Evolutionary conservation across 2,888 invertebrate genomes (phyloP).

Genomic region (Polyploca ridens): DNA sequence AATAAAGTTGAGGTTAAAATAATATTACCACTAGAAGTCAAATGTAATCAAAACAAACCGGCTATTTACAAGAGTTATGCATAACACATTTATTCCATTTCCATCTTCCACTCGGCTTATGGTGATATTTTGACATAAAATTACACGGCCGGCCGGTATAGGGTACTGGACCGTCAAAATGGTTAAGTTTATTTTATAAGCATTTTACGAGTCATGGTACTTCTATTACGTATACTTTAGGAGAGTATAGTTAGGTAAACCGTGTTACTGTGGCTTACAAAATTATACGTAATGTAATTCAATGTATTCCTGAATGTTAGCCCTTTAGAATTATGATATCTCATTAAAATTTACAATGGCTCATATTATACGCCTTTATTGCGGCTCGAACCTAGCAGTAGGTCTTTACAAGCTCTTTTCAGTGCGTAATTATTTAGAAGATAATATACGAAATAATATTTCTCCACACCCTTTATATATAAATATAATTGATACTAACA

Average conservation of each 20-base stretch:
- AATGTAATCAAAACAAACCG: constrained; percentile 36
- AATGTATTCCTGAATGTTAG: background rate
- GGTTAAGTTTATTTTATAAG: constrained; percentile 42
- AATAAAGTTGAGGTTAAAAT: background rate
- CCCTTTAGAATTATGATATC: constrained; percentile 4
- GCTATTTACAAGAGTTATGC: constrained; percentile 31
- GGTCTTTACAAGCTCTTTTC: background rate
- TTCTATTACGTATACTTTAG: constrained; percentile 35
- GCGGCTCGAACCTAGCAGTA: background rate
- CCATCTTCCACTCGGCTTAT: constrained; percentile 47
- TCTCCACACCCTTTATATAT: too few relatives aligned
- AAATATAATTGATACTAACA: too few relatives aligned
- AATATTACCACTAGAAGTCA: constrained; percentile 13
- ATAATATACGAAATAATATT: too few relatives aligned
- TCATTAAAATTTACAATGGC: constrained; percentile 1
- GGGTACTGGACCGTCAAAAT: constrained; percentile 18
- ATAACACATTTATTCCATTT: constrained; percentile 45
- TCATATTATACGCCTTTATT: background rate
- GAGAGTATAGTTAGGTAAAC: constrained; percentile 29
- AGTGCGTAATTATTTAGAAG: background rate
- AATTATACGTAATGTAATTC: background rate
- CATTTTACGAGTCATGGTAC: constrained; percentile 44
- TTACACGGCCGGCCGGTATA: constrained; percentile 27
- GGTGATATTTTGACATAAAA: constrained; percentile 52
- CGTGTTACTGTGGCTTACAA: background rate